Evolutionary conservation across 2,113 vertebrate species (phyloP), one percentile per base, ranked within the genome.

Genomic region (Montifringilla adamsi): DNA sequence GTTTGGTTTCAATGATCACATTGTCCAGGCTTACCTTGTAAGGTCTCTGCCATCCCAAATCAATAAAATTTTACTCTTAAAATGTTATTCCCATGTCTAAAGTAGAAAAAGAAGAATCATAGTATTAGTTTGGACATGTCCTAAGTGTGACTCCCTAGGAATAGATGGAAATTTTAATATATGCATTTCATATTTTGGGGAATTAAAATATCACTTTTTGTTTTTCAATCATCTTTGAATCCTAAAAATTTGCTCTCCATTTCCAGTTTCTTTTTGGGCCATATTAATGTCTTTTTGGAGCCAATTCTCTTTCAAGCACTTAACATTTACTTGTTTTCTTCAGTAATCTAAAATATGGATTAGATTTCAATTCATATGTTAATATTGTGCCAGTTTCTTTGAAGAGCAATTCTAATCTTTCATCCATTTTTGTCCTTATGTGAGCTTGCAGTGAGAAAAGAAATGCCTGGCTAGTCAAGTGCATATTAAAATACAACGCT

Each of bases 331-430:
- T 94, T 95, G 24, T 67, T 90, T 93, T 72, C 64, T 86, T 88
- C 60, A 70, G 60, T 75, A 82, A 89, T 89, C 52, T 94, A 72
- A 92, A 95, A 81, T 35, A 87, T 39, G 37, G 69, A 87, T 87
- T 86, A 81, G 20, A 64, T 87, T 94, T 94, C 56, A 44, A 92
- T 93, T 95, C 60, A 68, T 84, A 84, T 78, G 47, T 80, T 94
- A 95, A 95, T 94, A 53, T 46, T 72, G 14, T 68, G 64, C 37
- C 52, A 63, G 39, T 93, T 90, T 74, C 79, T 92, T 92, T 93
- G 85, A 94, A 92, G 94, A 95, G 72, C 6, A 3, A 9, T 67
- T 93, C 60, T 68, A 87, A 64, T 89, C 72, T 92, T 90, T 90
- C 68, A 81, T 60, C 68, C 83, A 58, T 62, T 92, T 89, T 59